Conservation (phyloP, 2,888 invertebrate genomes). For the Zele albiditarsus region DNA sequence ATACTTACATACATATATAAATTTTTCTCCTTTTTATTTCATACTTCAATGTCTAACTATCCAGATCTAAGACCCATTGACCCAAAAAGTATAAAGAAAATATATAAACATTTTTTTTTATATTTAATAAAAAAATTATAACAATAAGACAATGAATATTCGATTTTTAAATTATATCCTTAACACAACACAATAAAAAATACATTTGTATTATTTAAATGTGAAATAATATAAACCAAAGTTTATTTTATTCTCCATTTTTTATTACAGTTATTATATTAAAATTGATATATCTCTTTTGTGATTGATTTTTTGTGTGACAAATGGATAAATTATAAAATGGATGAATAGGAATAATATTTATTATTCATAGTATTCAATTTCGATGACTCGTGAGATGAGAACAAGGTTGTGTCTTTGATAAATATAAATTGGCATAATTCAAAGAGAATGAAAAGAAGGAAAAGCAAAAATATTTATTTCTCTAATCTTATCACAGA, state of each 20-base stretch:
- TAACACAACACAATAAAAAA: neutral
- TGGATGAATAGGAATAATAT: neutral
- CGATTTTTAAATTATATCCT: neutral
- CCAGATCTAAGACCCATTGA: constrained; percentile 1
- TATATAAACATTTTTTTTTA: neutral
- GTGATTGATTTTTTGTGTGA: neutral
- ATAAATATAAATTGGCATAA: neutral
- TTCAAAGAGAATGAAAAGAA: neutral
- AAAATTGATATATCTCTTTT: neutral
- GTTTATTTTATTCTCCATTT: neutral
- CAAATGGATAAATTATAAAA: neutral
- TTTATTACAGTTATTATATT: neutral
- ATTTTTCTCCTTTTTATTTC: constrained; percentile 14
- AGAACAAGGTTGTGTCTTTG: neutral
- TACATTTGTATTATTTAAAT: neutral
- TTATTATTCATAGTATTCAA: neutral
- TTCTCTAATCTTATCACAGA: neutral
- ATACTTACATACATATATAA: neutral
- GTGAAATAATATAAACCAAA: neutral
- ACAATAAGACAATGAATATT: neutral
- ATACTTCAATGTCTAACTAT: constrained; percentile 4
- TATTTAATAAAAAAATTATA: neutral
- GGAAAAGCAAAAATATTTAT: neutral
- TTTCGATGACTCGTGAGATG: neutral
- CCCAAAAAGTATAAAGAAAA: neutral